Percentiles rank a stretch among this genome's conserved stretches.
Evolutionary conservation across 2,888 invertebrate species (phyloP).

Genomic region (Pegoplata infirma): DNA sequence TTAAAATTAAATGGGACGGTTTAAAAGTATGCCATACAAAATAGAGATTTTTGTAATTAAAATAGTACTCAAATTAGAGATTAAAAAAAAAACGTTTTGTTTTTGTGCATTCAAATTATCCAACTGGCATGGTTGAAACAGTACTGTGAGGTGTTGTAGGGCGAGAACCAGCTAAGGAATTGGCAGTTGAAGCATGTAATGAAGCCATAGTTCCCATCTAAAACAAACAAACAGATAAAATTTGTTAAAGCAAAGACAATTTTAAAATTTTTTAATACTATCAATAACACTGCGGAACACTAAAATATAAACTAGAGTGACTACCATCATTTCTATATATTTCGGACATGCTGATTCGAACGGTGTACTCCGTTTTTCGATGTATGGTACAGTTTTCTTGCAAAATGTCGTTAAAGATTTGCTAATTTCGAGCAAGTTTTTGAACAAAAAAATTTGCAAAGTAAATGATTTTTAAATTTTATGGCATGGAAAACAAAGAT

Average conservation of each 20-base stretch:
- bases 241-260: neutral
- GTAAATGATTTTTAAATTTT: no score
- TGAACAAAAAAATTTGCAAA: no score
- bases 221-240: constrained; percentile 65
- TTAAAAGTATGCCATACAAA: neutral
- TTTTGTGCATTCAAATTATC: constrained; percentile 74
- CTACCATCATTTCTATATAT: no score
- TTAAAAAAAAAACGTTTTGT: constrained; percentile 12
- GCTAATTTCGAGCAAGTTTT: no score
- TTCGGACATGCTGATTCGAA: no score
- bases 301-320: no score
- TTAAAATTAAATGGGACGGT: neutral
- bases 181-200: constrained; percentile 89
- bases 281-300: no score
- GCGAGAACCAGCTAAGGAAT: constrained; percentile 91
- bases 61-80: neutral
- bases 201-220: constrained; percentile 95
- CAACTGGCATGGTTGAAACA: constrained; percentile 91
- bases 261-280: neutral
- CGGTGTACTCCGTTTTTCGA: no score
- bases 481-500: no score
- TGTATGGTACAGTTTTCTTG: no score
- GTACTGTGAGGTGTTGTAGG: constrained; percentile 95
- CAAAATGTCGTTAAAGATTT: no score
- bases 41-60: constrained; percentile 1